Percentiles rank a stretch among this genome's conserved stretches.
Conservation (phyloP, 2,113 vertebrate species). For the Lagopus leucura region DNA sequence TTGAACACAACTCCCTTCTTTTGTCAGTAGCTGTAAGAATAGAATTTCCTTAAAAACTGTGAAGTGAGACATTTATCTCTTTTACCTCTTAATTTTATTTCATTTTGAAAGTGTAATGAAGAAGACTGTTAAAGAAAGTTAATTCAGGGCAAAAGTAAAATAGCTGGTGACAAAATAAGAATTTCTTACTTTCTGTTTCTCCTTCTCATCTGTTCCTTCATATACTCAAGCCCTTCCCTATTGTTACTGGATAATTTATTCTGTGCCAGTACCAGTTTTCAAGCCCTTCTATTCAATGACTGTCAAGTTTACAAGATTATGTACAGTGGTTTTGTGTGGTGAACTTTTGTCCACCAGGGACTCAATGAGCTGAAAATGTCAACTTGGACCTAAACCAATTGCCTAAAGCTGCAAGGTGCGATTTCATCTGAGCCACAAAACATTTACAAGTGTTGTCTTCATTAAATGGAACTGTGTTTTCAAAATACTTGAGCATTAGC, state of each 20-base stretch:
- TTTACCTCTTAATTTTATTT: not conserved
- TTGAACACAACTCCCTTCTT: not conserved
- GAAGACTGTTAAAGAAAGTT: not conserved
- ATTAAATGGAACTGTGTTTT: slow-evolving; percentile 32
- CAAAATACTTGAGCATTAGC: slow-evolving; percentile 1
- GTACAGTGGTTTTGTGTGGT: not conserved
- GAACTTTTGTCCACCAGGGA: not conserved
- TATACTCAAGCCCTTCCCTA: not conserved
- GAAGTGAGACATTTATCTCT: not conserved
- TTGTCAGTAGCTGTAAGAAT: not conserved
- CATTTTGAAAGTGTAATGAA: not conserved
- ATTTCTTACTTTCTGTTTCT: not conserved
- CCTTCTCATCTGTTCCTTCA: not conserved
- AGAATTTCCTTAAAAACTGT: not conserved
- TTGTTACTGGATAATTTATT: slow-evolving; percentile 3
- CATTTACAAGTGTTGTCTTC: slow-evolving; percentile 16
- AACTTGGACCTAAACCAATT: slow-evolving; percentile 49
- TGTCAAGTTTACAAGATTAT: slow-evolving; percentile 29
- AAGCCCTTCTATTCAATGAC: not conserved
- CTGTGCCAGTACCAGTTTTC: not conserved
- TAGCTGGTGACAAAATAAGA: not conserved
- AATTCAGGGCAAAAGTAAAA: not conserved
- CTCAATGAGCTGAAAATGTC: slow-evolving; percentile 34
- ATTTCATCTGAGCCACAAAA: slow-evolving; percentile 18
- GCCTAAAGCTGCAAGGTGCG: slow-evolving; percentile 54